Percentiles rank a stretch among this genome's conserved stretches.
Conservation (phyloP, 2,797 vertebrate genomes). For the Cirrhinus mrigala region DNA sequence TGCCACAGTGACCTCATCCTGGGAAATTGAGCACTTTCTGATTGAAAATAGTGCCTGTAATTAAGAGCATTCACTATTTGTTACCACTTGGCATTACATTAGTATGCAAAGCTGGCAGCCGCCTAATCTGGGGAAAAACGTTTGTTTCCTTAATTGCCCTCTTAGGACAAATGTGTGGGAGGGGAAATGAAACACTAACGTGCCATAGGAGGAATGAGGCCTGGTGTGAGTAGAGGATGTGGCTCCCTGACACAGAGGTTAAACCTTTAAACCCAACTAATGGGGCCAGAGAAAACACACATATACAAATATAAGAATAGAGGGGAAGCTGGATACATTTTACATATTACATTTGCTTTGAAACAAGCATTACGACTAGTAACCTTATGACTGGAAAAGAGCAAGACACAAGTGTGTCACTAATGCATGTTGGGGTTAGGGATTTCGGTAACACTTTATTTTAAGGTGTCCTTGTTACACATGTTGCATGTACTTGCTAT, state of each 20-base stretch:
- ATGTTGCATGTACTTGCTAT: too few species aligned
- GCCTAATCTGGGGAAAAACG: constrained; percentile 91
- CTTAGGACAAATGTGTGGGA: constrained; percentile 90
- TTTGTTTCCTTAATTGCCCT: constrained; percentile 96
- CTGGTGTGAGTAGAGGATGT: constrained; percentile 74
- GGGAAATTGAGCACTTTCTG: constrained; percentile 87
- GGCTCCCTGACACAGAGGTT: constrained; percentile 80
- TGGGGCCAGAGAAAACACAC: constrained; percentile 73
- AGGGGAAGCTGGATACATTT: background rate
- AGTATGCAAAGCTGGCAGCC: constrained; percentile 91
- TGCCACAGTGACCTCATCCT: constrained; percentile 84
- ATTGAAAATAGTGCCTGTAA: constrained; percentile 90
- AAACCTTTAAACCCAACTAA: constrained; percentile 82
- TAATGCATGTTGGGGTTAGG: background rate
- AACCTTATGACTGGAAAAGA: background rate
- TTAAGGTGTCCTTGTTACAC: too few species aligned
- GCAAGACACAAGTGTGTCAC: background rate
- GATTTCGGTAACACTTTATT: background rate
- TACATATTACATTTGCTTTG: background rate
- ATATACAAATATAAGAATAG: constrained; percentile 48
- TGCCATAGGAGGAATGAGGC: constrained; percentile 77
- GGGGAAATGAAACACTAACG: constrained; percentile 80
- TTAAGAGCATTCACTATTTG: constrained; percentile 88
- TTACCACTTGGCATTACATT: constrained; percentile 89
- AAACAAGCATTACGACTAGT: background rate